A percentile compares a stretch with the other conserved stretches of the same genome.
These are phyloP conservation scores for Urocynchramus pylzowi DNA, from an alignment of 2,113 vertebrate species.

Conservation along the genomic window DNA sequence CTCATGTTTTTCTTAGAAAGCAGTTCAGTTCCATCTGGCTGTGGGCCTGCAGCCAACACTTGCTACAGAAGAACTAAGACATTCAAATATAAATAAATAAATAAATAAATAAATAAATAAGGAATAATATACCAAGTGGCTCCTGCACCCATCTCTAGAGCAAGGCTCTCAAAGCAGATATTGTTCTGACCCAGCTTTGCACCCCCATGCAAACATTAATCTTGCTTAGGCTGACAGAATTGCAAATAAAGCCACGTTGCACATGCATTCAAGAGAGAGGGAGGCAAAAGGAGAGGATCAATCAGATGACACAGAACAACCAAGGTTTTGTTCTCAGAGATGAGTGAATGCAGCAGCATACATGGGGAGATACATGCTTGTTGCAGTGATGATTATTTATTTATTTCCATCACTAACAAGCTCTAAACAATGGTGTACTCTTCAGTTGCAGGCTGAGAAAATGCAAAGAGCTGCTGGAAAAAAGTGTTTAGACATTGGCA, in stretches of 20 bases:
- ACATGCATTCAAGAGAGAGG: neutral
- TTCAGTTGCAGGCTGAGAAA: neutral
- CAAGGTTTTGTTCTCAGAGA: neutral
- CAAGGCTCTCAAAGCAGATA: neutral
- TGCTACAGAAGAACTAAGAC: slow-evolving; percentile 52
- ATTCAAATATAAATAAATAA: slow-evolving; percentile 27
- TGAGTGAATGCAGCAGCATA: neutral
- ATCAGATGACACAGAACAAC: slow-evolving; percentile 21
- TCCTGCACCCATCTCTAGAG: neutral
- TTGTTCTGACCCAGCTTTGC: neutral
- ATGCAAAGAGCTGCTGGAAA: neutral
- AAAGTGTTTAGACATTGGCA: neutral
- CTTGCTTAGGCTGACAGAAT: neutral
- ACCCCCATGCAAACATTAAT: slow-evolving; percentile 1
- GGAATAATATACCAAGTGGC: neutral
- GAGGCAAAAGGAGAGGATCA: neutral
- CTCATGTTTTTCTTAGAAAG: slow-evolving; percentile 75
- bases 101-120: neutral
- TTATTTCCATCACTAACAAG: neutral
- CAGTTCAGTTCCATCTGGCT: slow-evolving; percentile 57
- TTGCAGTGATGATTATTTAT: neutral
- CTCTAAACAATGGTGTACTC: neutral
- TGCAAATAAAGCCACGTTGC: slow-evolving; percentile 3
- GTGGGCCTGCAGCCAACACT: slow-evolving; percentile 58
- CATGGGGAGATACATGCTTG: neutral